Evolutionary conservation across 2,113 vertebrate species (phyloP).

Genomic region (Crotalus helleri): DNA sequence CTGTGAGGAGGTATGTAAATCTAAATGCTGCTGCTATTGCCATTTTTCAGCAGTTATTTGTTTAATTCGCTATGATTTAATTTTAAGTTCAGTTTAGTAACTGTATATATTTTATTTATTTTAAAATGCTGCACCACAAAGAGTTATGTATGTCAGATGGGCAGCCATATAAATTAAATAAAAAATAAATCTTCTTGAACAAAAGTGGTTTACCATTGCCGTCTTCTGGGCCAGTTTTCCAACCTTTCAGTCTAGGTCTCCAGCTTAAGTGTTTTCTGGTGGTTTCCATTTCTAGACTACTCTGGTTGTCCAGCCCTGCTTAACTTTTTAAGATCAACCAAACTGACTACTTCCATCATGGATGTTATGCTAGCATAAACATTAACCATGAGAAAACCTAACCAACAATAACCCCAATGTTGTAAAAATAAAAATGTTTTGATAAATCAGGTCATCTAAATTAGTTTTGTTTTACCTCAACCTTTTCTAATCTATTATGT

Average conservation of each 20-base stretch:
- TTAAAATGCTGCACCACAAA: not conserved
- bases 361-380: not conserved
- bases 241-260: not conserved
- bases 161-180: not conserved
- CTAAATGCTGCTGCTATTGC: not conserved
- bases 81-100: not conserved
- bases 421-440: not conserved
- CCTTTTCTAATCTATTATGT: not conserved
- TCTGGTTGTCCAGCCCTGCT: not conserved
- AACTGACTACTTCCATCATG: not conserved
- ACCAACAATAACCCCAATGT: not conserved
- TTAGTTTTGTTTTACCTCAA: not conserved
- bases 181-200: not conserved
- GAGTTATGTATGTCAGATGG: not conserved
- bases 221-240: not conserved
- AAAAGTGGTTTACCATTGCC: not conserved
- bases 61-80: not conserved
- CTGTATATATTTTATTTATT: not conserved
- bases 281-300: not conserved
- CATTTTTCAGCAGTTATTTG: not conserved
- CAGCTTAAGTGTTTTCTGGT: not conserved
- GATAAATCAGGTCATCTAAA: not conserved
- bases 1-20: too few species aligned
- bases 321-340: not conserved
- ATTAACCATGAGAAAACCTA: not conserved